These are phyloP conservation scores for Luidia sarsii DNA, from an alignment of 53 echinoderm and acorn worm genomes.

Conservation along the genomic window DNA sequence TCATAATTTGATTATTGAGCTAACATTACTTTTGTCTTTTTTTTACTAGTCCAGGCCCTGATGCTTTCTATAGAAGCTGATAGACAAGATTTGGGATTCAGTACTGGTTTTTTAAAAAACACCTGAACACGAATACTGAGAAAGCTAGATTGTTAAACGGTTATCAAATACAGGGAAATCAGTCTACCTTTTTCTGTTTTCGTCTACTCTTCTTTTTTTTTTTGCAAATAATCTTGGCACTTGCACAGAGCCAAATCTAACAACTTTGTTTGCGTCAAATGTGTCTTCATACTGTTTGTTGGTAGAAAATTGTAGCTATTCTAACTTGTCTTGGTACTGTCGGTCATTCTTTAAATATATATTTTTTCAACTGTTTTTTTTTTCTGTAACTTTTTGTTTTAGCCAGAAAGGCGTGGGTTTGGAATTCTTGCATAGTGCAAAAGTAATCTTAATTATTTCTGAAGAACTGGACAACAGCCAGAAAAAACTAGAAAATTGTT, in stretches of 20 bases:
- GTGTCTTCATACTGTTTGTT: slow-evolving; percentile 14
- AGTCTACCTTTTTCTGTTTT: background rate
- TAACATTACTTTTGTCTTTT: slow-evolving; percentile 48
- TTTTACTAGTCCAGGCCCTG: slow-evolving; percentile 50
- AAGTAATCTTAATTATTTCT: slow-evolving; percentile 55
- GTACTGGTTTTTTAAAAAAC: slow-evolving; percentile 73
- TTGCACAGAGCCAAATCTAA: background rate
- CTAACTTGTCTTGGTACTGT: slow-evolving; percentile 46
- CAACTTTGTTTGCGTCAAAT: slow-evolving; percentile 26
- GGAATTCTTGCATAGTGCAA: slow-evolving; percentile 68
- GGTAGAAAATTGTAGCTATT: slow-evolving; percentile 46
- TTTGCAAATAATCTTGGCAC: background rate
- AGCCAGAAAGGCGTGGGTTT: slow-evolving; percentile 54
- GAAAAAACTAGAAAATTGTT: slow-evolving; percentile 43
- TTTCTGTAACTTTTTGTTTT: slow-evolving; percentile 23
- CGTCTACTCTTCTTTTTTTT: slow-evolving; percentile 8
- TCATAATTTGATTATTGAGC: slow-evolving; percentile 58
- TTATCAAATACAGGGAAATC: slow-evolving; percentile 55
- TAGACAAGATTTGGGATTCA: slow-evolving; percentile 53
- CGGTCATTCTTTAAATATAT: slow-evolving; percentile 47
- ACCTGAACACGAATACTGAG: slow-evolving; percentile 74
- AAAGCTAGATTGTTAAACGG: slow-evolving; percentile 53
- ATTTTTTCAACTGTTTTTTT: slow-evolving; percentile 33
- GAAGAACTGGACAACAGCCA: slow-evolving; percentile 60
- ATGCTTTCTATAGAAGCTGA: slow-evolving; percentile 40